Conservation (phyloP, 2,797 vertebrate genomes). For the Synanceia verrucosa region DNA sequence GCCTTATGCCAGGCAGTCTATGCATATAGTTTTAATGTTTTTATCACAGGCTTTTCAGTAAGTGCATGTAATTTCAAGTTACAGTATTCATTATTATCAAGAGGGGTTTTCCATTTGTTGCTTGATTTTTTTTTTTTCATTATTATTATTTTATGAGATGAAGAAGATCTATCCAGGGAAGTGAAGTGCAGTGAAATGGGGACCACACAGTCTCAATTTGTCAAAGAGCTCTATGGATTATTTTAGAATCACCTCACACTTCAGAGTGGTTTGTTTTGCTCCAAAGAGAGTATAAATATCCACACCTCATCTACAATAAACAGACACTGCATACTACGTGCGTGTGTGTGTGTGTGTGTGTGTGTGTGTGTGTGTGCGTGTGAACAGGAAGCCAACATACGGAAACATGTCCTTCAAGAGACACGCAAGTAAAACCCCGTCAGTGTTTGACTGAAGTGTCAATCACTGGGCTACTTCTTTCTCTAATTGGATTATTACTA, state of each 20-base stretch:
- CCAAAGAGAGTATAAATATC: conserved; percentile 63
- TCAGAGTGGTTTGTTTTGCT: conserved; percentile 69
- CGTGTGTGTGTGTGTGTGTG: conserved; percentile 6
- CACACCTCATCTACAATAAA: conserved; percentile 75
- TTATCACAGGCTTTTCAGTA: background rate
- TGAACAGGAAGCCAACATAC: conserved; percentile 39
- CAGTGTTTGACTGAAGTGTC: conserved; percentile 67
- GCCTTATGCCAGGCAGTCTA: background rate
- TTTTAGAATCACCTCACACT: conserved; percentile 73
- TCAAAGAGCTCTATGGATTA: conserved; percentile 56
- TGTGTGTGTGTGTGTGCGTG: conserved; percentile 5
- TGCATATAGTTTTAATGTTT: background rate
- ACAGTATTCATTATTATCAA: background rate
- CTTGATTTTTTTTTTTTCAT: background rate
- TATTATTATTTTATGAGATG: background rate
- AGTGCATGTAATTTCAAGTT: background rate
- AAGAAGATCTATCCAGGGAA: conserved; percentile 3
- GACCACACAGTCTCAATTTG: conserved; percentile 35
- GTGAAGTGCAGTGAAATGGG: conserved; percentile 3
- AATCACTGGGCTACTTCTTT: conserved; percentile 63
- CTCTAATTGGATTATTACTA: conserved; percentile 71
- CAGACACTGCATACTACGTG: no score
- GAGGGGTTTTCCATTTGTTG: background rate
- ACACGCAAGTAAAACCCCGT: conserved; percentile 53
- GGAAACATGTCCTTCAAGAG: conserved; percentile 59